Conservation (phyloP, 2,797 vertebrate species). For the Crypturellus tataupa region DNA sequence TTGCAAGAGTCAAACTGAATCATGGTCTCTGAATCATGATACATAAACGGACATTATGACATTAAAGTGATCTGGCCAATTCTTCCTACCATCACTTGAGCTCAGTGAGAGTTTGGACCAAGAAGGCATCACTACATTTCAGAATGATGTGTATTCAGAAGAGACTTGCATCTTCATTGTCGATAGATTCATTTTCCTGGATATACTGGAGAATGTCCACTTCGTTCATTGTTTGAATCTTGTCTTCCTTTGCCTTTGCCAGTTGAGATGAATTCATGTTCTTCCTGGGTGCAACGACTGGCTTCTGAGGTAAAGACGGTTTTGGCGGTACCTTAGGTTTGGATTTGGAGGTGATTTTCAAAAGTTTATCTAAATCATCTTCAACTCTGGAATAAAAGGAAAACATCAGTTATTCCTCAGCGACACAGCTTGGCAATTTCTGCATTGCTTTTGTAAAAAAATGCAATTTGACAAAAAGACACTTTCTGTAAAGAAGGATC, state of each 20-base stretch:
- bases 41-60: neutral
- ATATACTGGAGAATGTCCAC: conserved; percentile 88
- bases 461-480: neutral
- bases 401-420: neutral
- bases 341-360: conserved; percentile 74
- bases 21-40: neutral
- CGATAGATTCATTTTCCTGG: conserved; percentile 81
- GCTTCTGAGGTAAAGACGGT: conserved; percentile 78
- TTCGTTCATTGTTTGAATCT: conserved; percentile 83
- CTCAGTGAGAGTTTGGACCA: neutral
- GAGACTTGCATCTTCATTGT: conserved; percentile 79
- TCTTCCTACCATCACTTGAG: neutral
- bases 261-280: neutral
- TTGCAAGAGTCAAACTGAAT: neutral
- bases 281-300: conserved; percentile 1
- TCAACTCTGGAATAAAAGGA: conserved; percentile 81
- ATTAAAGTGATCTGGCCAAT: neutral
- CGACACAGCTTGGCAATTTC: neutral
- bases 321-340: conserved; percentile 78
- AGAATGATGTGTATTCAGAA: conserved; percentile 72
- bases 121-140: neutral
- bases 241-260: conserved; percentile 54
- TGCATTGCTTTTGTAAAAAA: neutral
- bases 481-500: neutral
- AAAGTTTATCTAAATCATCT: conserved; percentile 86